Percentiles rank a stretch among this genome's conserved stretches.
phyloP scores from a whole-genome alignment of 92 coral and sea anemone genomes.

The Porites cylindrica region DNA sequence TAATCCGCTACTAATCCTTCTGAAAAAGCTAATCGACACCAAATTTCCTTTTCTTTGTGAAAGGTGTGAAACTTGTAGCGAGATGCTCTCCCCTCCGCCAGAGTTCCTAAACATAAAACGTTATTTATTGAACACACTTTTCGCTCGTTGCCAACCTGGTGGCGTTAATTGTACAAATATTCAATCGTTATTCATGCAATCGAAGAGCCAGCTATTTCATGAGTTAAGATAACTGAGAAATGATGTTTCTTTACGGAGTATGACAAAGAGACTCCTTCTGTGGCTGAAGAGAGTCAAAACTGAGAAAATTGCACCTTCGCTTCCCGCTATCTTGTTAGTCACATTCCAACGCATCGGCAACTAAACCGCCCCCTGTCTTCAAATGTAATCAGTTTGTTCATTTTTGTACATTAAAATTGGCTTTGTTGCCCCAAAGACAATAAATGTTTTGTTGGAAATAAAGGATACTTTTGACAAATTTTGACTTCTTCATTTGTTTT shows the following conservation, averaged over 20 bases:
- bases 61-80: slow-evolving; percentile 48
- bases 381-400: neutral
- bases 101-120: slow-evolving; percentile 30
- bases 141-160: slow-evolving; percentile 10
- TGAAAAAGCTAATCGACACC: slow-evolving; percentile 59
- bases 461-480: neutral
- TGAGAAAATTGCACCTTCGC: slow-evolving; percentile 38
- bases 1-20: slow-evolving; percentile 77
- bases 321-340: slow-evolving; percentile 50
- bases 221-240: neutral
- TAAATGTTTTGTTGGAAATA: slow-evolving; percentile 13
- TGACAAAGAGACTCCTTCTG: neutral
- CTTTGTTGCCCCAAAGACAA: neutral
- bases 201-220: neutral
- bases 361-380: neutral
- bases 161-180: slow-evolving; percentile 19
- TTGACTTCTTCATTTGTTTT: slow-evolving; percentile 2
- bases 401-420: neutral
- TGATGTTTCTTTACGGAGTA: neutral
- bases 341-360: slow-evolving; percentile 12
- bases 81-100: slow-evolving; percentile 10
- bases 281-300: slow-evolving; percentile 19
- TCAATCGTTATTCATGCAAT: neutral
- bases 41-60: slow-evolving; percentile 57
- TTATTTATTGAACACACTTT: slow-evolving; percentile 50